Conservation (phyloP, 2,797 vertebrate genomes). For the Lagodon rhomboides region DNA sequence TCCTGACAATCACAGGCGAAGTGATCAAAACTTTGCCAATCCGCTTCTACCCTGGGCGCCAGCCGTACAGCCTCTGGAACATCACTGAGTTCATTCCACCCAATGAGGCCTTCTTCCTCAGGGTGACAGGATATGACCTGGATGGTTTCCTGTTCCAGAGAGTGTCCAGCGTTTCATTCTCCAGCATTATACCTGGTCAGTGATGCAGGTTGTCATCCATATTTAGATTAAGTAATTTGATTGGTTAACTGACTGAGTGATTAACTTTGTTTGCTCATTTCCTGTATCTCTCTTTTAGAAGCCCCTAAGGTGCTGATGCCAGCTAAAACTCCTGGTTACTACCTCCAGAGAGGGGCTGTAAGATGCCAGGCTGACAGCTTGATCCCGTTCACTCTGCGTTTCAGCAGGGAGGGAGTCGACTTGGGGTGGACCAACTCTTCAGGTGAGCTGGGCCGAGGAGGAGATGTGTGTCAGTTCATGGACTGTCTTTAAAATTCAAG, state of each 20-base stretch:
- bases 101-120: conserved; percentile 94
- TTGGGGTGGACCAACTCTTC: conserved; percentile 93
- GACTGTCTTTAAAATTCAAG: background rate
- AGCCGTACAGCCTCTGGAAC: conserved; percentile 94
- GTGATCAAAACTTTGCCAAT: conserved; percentile 93
- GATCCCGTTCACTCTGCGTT: conserved; percentile 92
- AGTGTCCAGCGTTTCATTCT: conserved; percentile 97
- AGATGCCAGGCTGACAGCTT: conserved; percentile 92
- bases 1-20: conserved; percentile 89
- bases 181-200: conserved; percentile 93
- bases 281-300: conserved; percentile 79
- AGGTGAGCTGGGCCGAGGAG: conserved; percentile 81
- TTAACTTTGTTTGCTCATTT: conserved; percentile 7
- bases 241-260: background rate
- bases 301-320: conserved; percentile 94
- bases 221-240: background rate
- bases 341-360: conserved; percentile 91
- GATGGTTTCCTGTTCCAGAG: conserved; percentile 94
- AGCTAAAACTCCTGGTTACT: conserved; percentile 91
- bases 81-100: conserved; percentile 96
- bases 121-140: conserved; percentile 93
- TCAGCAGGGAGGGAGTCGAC: conserved; percentile 87
- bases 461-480: background rate
- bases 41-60: conserved; percentile 90
- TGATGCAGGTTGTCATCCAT: conserved; percentile 1